phyloP scores from a whole-genome alignment of 2,888 invertebrate species.

The Phorcus lineatus region DNA sequence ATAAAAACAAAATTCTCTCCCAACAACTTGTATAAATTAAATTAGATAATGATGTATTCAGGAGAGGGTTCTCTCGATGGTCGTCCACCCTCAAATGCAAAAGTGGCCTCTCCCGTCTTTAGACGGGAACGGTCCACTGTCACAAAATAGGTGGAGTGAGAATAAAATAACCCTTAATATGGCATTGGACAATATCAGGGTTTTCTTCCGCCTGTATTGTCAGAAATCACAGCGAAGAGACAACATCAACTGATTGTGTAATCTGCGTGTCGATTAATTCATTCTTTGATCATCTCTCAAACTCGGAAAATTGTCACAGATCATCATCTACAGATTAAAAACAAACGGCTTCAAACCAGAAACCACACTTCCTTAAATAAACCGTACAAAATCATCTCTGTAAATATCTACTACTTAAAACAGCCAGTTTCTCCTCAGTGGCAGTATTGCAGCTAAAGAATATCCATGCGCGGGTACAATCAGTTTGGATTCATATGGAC shows the following conservation, averaged over 20 bases:
- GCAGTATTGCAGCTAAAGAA: no score
- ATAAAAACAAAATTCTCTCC: slow-evolving; percentile 23
- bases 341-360: no score
- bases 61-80: neutral
- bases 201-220: neutral
- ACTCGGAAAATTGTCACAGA: no score
- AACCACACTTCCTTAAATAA: no score
- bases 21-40: slow-evolving; percentile 12
- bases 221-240: neutral
- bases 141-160: neutral
- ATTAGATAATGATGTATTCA: neutral
- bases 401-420: no score
- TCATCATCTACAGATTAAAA: no score
- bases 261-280: no score
- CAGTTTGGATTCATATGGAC: no score
- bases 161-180: slow-evolving; percentile 4
- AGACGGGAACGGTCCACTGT: neutral
- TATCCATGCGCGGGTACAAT: no score
- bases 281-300: no score
- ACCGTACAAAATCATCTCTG: no score
- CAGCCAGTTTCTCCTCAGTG: no score
- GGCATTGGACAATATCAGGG: slow-evolving; percentile 1
- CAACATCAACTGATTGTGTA: neutral
- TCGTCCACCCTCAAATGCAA: neutral
- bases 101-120: neutral